A percentile compares a stretch with the other conserved stretches of the same genome.
Evolutionary conservation across 1,140 invertebrate species (phyloP).

Genomic region (Cherax quadricarinatus): DNA sequence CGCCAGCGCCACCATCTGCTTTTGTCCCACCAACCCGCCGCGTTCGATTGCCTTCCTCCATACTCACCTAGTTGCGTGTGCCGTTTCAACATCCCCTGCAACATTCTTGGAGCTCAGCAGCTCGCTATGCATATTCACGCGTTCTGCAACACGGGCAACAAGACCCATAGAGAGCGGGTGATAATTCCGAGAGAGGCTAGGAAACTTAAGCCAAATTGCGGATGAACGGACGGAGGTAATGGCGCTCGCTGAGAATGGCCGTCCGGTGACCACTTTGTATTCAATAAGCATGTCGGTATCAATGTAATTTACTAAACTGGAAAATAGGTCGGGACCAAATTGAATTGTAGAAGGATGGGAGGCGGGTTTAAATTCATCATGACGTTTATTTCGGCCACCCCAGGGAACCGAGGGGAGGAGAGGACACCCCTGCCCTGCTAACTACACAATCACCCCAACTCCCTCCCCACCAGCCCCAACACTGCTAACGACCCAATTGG

Average conservation of each 20-base stretch:
- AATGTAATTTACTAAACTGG: slow-evolving; percentile 71
- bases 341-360: slow-evolving; percentile 59
- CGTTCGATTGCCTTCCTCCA: neutral
- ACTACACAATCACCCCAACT: slow-evolving; percentile 1
- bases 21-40: slow-evolving; percentile 17
- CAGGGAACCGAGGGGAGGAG: slow-evolving; percentile 4
- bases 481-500: neutral
- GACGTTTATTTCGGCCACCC: slow-evolving; percentile 46
- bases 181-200: neutral
- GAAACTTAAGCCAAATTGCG: slow-evolving; percentile 24
- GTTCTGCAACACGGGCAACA: neutral
- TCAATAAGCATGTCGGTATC: slow-evolving; percentile 71
- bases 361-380: slow-evolving; percentile 68
- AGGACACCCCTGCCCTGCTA: neutral
- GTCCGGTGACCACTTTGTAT: slow-evolving; percentile 71
- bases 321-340: slow-evolving; percentile 69
- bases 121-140: neutral
- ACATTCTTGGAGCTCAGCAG: neutral
- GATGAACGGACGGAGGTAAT: slow-evolving; percentile 49
- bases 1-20: slow-evolving; percentile 7
- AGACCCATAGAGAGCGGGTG: too few species aligned
- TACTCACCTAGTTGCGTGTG: neutral
- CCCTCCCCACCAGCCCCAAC: neutral
- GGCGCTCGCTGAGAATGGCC: slow-evolving; percentile 68
- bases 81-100: neutral